These are phyloP conservation scores for Pectinophora gossypiella DNA, from an alignment of 1,140 invertebrate species.

Conservation along the genomic window DNA sequence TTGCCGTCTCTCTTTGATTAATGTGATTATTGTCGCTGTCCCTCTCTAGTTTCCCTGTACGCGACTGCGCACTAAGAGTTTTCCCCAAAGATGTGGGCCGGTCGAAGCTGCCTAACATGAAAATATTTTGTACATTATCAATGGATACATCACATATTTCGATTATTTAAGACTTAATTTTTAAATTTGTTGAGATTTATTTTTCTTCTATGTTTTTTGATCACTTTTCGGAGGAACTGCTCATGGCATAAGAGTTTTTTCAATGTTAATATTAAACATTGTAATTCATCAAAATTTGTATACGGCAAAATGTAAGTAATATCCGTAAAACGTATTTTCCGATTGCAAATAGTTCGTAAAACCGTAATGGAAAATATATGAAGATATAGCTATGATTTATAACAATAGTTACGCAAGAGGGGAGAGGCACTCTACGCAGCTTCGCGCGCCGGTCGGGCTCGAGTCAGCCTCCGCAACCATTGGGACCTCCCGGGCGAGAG, in stretches of 20 bases:
- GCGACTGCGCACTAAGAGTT: conserved; percentile 51
- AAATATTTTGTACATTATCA: not conserved
- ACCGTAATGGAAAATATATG: no score
- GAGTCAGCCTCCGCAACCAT: conserved; percentile 57
- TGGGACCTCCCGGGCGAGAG: conserved; percentile 41
- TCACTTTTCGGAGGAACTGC: no score
- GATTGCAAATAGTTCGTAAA: no score
- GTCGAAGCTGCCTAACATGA: conserved; percentile 57
- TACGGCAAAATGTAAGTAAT: not conserved
- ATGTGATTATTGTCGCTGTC: conserved; percentile 19
- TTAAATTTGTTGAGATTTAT: no score
- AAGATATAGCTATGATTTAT: conserved; percentile 6
- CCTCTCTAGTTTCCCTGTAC: conserved; percentile 43
- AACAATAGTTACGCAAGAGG: conserved; percentile 71
- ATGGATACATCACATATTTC: not conserved
- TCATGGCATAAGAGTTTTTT: no score
- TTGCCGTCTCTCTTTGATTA: conserved; percentile 31
- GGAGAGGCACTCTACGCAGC: conserved; percentile 49
- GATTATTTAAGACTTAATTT: not conserved
- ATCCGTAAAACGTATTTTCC: no score
- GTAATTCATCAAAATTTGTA: not conserved
- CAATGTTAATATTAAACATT: not conserved
- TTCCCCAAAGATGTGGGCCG: conserved; percentile 51
- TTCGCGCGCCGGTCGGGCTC: conserved; percentile 36
- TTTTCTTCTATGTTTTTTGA: no score